phyloP scores from a whole-genome alignment of 2,113 vertebrate genomes.

The Eulemur rufifrons region DNA sequence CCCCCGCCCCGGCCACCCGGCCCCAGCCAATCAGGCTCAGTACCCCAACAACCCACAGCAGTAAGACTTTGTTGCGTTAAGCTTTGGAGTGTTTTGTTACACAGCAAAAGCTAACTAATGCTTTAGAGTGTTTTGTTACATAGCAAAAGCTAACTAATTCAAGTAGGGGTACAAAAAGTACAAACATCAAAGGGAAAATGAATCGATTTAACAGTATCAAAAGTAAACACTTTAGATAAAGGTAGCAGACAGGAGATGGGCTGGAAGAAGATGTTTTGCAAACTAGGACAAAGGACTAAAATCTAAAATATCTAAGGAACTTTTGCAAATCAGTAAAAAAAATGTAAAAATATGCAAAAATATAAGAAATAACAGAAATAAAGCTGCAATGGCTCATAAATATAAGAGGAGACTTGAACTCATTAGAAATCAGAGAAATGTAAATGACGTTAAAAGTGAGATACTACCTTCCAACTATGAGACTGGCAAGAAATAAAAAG shows the following conservation, averaged over 20 bases:
- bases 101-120: neutral
- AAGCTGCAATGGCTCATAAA: neutral
- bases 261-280: neutral
- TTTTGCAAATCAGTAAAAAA: neutral
- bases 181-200: neutral
- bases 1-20: neutral
- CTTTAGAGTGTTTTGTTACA: neutral
- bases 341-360: neutral
- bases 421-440: neutral
- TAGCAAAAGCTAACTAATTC: neutral
- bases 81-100: neutral
- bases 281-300: neutral
- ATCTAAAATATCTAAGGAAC: neutral
- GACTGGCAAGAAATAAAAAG: neutral
- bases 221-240: neutral
- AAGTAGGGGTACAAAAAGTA: neutral
- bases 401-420: neutral
- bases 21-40: neutral
- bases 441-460: neutral
- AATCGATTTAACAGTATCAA: neutral
- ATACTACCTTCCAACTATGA: neutral
- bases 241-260: neutral
- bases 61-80: neutral
- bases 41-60: neutral
- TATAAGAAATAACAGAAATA: constrained; percentile 5